Percentiles rank a stretch among this genome's conserved stretches.
These are phyloP conservation scores for Rhynchopsitta pachyrhyncha DNA, from an alignment of 2,113 vertebrate genomes.

Conservation along the genomic window DNA sequence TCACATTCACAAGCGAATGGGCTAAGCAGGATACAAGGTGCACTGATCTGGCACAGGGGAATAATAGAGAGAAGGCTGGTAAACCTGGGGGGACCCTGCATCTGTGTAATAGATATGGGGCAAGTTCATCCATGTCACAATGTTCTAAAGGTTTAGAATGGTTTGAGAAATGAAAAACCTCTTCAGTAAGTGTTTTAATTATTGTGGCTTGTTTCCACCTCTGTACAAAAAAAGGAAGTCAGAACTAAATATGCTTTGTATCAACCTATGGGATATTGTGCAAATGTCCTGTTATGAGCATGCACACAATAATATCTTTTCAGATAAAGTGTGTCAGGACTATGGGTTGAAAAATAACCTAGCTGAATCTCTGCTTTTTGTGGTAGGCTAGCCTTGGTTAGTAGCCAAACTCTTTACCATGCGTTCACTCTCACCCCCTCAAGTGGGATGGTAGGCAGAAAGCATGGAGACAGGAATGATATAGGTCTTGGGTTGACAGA, in stretches of 20 bases:
- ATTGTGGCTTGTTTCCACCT: background rate
- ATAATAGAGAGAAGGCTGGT: background rate
- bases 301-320: background rate
- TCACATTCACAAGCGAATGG: background rate
- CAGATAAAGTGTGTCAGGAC: background rate
- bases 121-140: background rate
- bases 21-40: too few species aligned
- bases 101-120: background rate
- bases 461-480: background rate
- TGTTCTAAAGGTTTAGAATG: background rate
- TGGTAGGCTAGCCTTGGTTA: background rate
- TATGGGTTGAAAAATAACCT: background rate
- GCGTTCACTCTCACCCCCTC: accelerated
- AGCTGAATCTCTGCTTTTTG: background rate
- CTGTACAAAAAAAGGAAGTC: background rate
- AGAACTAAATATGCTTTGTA: background rate
- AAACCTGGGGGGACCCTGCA: accelerated
- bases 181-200: background rate
- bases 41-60: background rate
- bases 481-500: background rate
- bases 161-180: background rate
- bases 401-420: background rate
- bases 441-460: accelerated
- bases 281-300: background rate
- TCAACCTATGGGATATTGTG: background rate